These are phyloP conservation scores for Neofelis nebulosa DNA, from an alignment of 2,113 vertebrate species.

Conservation along the genomic window DNA sequence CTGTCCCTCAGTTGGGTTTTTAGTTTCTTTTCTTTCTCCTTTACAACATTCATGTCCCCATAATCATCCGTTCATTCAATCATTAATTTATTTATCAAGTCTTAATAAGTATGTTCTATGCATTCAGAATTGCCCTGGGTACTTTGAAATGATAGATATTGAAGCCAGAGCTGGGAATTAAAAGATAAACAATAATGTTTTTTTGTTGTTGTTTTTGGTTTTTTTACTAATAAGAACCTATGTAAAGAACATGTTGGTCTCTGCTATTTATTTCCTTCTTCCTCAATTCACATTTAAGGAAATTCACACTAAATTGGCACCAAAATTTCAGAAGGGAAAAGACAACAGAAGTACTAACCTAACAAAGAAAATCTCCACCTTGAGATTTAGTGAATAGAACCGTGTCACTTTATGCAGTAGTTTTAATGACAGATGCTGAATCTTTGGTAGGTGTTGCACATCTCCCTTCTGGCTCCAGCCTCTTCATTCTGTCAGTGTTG, in stretches of 20 bases:
- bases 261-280: not conserved
- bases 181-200: not conserved
- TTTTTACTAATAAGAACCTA: not conserved
- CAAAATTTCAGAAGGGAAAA: not conserved
- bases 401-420: not conserved
- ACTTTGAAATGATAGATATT: conserved; percentile 18
- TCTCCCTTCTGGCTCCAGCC: not conserved
- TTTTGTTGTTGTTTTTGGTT: not conserved
- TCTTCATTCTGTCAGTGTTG: not conserved
- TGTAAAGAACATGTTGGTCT: conserved; percentile 28
- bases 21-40: conserved; percentile 54
- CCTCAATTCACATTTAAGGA: not conserved
- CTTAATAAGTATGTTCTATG: not conserved
- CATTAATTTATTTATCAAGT: conserved; percentile 50
- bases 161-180: conserved; percentile 4
- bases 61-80: conserved; percentile 35
- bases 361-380: not conserved
- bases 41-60: not conserved
- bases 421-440: conserved; percentile 1
- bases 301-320: not conserved
- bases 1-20: conserved; percentile 40
- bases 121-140: conserved; percentile 33
- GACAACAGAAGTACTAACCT: not conserved
- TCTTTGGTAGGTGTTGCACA: not conserved
- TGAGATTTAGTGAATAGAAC: conserved; percentile 36